phyloP scores from a whole-genome alignment of 2,888 invertebrate species.

The Aromia moschata region DNA sequence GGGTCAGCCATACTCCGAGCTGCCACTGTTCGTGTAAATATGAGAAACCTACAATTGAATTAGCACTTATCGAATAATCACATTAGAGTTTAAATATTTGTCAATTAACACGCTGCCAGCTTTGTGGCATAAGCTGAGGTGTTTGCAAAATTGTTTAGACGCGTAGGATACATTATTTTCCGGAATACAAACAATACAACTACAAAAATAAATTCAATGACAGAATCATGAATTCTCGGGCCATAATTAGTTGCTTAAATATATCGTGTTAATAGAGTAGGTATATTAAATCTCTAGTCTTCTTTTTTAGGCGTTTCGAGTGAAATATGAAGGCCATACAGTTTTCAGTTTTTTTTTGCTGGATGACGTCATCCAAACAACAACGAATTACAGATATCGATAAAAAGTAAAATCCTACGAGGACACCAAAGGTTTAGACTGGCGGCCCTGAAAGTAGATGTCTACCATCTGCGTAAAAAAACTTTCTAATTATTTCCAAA shows the following conservation, averaged over 20 bases:
- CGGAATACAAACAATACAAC: neutral
- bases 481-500: no score
- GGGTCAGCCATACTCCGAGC: no score
- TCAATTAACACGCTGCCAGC: neutral
- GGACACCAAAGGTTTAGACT: no score
- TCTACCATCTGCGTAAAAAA: no score
- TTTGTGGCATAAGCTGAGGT: neutral
- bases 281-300: neutral
- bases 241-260: neutral
- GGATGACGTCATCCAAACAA: no score
- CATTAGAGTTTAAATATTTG: neutral
- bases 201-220: slow-evolving; percentile 4
- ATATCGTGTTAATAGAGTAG: neutral
- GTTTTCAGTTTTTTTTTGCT: no score
- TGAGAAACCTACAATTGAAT: neutral
- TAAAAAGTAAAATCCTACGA: no score
- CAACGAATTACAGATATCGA: no score
- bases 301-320: no score
- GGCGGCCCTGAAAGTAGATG: no score
- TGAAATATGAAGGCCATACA: no score
- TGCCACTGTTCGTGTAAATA: neutral
- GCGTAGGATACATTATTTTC: neutral
- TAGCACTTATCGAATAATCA: neutral
- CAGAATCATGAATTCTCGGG: neutral
- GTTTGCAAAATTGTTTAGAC: neutral